Conservation (phyloP, 37 sponge, comb jelly and placozoan species). For the Diacarnus erythraeanus region DNA sequence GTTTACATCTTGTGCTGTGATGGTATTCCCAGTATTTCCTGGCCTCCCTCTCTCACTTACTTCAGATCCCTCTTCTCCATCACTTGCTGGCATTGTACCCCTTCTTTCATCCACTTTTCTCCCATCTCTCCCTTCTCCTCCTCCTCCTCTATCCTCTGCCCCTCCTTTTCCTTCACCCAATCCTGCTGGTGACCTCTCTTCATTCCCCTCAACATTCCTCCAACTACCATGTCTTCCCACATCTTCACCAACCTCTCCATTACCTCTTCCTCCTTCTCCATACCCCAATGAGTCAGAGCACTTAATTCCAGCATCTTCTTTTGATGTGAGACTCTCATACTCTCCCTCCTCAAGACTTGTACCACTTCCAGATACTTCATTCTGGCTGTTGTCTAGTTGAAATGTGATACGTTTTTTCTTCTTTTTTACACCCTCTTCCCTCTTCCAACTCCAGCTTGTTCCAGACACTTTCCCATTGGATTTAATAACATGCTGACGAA, state of each 20-base stretch:
- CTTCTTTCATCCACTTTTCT: not conserved
- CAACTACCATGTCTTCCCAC: not conserved
- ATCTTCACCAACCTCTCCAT: constrained; percentile 8
- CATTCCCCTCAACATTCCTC: not conserved
- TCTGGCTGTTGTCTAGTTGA: constrained; percentile 24
- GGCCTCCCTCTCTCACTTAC: too few species aligned
- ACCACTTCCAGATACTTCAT: not conserved
- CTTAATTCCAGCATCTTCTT: not conserved
- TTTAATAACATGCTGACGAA: not conserved
- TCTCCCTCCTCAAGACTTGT: not conserved
- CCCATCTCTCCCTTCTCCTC: not conserved
- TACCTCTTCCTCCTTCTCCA: constrained; percentile 1
- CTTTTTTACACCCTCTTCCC: not conserved
- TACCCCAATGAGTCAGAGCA: not conserved
- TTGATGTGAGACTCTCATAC: not conserved
- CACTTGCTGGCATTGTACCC: not conserved
- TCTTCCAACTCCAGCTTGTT: not conserved
- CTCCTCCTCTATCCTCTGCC: constrained; percentile 10
- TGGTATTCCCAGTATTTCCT: too few species aligned
- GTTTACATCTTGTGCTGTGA: too few species aligned
- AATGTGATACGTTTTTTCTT: constrained; percentile 57
- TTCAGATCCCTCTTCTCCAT: not conserved
- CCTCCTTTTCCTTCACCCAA: not conserved
- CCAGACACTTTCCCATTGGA: not conserved
- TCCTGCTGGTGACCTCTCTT: not conserved